These are phyloP conservation scores for Tetanocera ferruginea DNA, from an alignment of 2,888 invertebrate species.

Conservation along the genomic window DNA sequence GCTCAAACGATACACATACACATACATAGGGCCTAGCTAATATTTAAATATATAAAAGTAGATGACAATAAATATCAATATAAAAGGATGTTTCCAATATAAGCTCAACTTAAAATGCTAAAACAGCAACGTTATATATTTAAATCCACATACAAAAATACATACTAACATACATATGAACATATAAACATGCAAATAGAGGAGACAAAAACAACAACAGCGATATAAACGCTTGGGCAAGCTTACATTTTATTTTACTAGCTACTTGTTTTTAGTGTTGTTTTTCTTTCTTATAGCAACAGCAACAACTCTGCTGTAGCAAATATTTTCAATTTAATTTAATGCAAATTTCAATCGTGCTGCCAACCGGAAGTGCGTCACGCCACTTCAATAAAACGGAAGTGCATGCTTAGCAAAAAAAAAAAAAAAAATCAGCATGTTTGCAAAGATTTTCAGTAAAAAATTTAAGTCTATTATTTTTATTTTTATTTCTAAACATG, in stretches of 20 bases:
- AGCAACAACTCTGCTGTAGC: not conserved
- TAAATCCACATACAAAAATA: too few relatives aligned
- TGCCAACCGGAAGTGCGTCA: conserved; percentile 45
- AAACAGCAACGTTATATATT: not conserved
- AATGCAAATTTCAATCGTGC: conserved; percentile 48
- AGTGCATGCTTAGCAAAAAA: conserved; percentile 11
- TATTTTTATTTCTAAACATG: conserved; percentile 27
- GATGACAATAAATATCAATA: not conserved
- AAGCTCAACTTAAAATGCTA: not conserved
- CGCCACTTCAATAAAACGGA: not conserved
- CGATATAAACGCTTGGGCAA: not conserved
- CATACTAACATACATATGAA: too few relatives aligned
- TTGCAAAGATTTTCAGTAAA: conserved; percentile 18
- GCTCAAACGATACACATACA: too few relatives aligned
- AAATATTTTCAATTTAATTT: conserved; percentile 50
- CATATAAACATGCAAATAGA: not conserved
- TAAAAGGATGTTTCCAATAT: not conserved
- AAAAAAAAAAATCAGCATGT: not conserved
- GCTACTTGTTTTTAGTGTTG: not conserved
- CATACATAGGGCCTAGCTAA: too few relatives aligned
- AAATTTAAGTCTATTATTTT: conserved; percentile 35
- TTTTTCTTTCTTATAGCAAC: not conserved
- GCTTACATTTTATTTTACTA: too few relatives aligned
- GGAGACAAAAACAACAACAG: conserved; percentile 3
- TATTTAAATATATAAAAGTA: not conserved